phyloP scores from a whole-genome alignment of 2,888 invertebrate species.

The Morpho achilles region DNA sequence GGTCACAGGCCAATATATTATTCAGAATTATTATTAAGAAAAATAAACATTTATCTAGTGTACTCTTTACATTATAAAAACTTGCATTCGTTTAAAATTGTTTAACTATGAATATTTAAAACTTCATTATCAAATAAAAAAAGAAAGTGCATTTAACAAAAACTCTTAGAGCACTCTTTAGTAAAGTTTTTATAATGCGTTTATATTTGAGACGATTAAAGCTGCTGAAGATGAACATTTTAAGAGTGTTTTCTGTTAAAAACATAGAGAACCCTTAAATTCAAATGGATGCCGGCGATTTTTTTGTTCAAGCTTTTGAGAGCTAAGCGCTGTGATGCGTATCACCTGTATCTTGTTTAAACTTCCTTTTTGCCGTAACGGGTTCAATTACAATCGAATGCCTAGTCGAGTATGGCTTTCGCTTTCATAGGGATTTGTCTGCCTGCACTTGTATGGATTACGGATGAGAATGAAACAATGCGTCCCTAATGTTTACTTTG shows the following conservation, averaged over 20 bases:
- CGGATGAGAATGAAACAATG: slow-evolving; percentile 9
- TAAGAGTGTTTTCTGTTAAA: neutral
- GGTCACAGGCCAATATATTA: too few relatives aligned
- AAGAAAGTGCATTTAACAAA: too few relatives aligned
- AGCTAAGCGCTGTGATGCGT: slow-evolving; percentile 10
- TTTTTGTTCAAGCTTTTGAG: slow-evolving; percentile 12
- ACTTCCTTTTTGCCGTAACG: slow-evolving; percentile 10
- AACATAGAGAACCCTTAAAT: neutral
- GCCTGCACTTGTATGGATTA: slow-evolving; percentile 21
- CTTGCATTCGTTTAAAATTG: too few relatives aligned
- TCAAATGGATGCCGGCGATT: slow-evolving; percentile 5
- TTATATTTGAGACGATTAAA: neutral
- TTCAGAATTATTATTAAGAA: too few relatives aligned
- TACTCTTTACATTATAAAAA: too few relatives aligned
- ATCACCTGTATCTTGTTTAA: slow-evolving; percentile 6
- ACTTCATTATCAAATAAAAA: too few relatives aligned
- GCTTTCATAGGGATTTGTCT: slow-evolving; percentile 13
- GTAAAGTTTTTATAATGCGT: neutral
- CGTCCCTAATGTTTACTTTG: slow-evolving; percentile 1
- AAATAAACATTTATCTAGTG: too few relatives aligned
- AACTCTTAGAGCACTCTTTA: neutral
- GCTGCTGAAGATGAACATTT: neutral
- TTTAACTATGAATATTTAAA: too few relatives aligned
- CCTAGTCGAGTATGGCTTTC: slow-evolving; percentile 5
- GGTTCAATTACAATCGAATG: slow-evolving; percentile 8